Base-by-base conservation (phyloP, 1,140 invertebrate species). In the Tetragnatha versicolor region DNA sequence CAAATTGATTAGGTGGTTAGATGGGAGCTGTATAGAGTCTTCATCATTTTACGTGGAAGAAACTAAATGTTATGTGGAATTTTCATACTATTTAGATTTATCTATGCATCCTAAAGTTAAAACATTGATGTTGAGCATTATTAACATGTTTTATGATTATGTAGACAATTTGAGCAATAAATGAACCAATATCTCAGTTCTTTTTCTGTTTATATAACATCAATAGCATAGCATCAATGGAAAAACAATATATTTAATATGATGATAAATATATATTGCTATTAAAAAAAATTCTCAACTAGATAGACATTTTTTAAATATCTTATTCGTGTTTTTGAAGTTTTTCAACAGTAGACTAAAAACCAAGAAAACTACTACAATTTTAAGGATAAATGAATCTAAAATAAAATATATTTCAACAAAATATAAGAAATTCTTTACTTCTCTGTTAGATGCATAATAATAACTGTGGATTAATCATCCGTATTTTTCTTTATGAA, bases 31-130 rank as follows among this genome's bases (percentile, higher is more conserved):
- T 25, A 65, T 65, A 12, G 20, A 51, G 39, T 77, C 73, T 1
- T n/a, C 17, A 47, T 25, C 70, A 33, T 73, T 73, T 61, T 33
- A 35, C 35, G 12, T 35, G 14, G 35, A 17, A 35, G 39, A 61
- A 12, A 33, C 20, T 7, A 61, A 61, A 33, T 9, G 27, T 2
- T n/a, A 47, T 14, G 61, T 73, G 55, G 70, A 73, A 73, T 60
- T 61, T 35, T 73, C 70, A 45, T 73, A 53, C 35, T 61, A 47
- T 47, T 31, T 61, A 20, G 55, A 73, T 47, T 37, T 73, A 20
- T 45, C 55, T 14, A 47, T 73, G n/a, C 53, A 73, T 35, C 42
- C 70, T 61, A 39, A 61, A 47, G 49, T 73, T 2, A 73, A 73
- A 31, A 49, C 60, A n/a, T 7, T 73, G 6, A 42, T 49, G 6